These are phyloP conservation scores for Hypothenemus hampei DNA, from an alignment of 1,140 invertebrate species.

Conservation along the genomic window DNA sequence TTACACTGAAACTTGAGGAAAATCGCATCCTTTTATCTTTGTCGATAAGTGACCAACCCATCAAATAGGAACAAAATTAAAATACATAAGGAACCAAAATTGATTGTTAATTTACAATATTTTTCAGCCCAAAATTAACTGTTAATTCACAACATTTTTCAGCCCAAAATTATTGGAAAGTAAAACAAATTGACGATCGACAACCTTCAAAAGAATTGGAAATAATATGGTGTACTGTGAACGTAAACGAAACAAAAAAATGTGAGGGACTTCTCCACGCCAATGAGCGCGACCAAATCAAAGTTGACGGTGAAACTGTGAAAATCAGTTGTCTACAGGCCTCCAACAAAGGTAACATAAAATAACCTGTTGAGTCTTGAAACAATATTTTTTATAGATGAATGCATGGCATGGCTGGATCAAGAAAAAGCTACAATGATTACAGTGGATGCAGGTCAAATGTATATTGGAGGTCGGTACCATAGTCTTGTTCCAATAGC, in stretches of 20 bases:
- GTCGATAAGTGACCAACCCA: too few species aligned
- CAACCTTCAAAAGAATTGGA: constrained; percentile 31
- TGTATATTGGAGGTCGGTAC: constrained; percentile 86
- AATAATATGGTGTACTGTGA: constrained; percentile 73
- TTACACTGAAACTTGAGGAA: too few species aligned
- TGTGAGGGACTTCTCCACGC: constrained; percentile 66
- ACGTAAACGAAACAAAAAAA: constrained; percentile 66
- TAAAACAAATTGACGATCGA: constrained; percentile 21
- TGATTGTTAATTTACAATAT: too few species aligned
- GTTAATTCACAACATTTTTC: constrained; percentile 9
- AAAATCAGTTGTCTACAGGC: constrained; percentile 59
- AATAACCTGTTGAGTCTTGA: too few species aligned
- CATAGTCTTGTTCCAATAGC: constrained; percentile 89
- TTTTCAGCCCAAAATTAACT: too few species aligned
- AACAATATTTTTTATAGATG: too few species aligned
- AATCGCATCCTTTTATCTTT: too few species aligned
- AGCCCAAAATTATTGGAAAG: constrained; percentile 39
- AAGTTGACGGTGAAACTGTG: constrained; percentile 59
- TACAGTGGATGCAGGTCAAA: constrained; percentile 85
- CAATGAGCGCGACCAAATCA: constrained; percentile 56
- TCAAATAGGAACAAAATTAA: too few species aligned
- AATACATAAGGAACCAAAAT: too few species aligned
- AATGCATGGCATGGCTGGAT: constrained; percentile 75
- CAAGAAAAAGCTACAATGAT: constrained; percentile 77
- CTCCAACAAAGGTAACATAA: constrained; percentile 38